phyloP scores from a whole-genome alignment of 2,888 invertebrate species.

The Caradrina clavipalpis region DNA sequence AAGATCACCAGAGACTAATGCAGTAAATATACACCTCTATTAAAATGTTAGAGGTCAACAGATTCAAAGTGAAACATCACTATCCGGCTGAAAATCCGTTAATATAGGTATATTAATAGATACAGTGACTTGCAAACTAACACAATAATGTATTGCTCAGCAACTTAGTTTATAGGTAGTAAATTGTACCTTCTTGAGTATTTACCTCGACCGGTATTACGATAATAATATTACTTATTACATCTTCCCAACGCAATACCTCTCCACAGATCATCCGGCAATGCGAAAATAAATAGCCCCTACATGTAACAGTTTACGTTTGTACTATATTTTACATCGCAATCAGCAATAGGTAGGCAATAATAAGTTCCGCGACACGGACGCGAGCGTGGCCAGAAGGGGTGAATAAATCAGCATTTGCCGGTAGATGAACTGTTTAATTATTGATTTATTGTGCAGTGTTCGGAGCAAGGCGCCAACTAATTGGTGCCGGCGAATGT shows the following conservation, averaged over 20 bases:
- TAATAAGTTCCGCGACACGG: slow-evolving; percentile 73
- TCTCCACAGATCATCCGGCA: slow-evolving; percentile 25
- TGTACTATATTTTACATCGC: slow-evolving; percentile 64
- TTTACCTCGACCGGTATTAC: slow-evolving; percentile 25
- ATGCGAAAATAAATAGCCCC: slow-evolving; percentile 44
- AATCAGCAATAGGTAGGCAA: slow-evolving; percentile 69
- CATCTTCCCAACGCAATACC: slow-evolving; percentile 9
- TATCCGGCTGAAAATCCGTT: background rate
- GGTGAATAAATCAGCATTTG: slow-evolving; percentile 89
- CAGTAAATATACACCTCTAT: slow-evolving; percentile 68
- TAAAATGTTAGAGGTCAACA: slow-evolving; percentile 69
- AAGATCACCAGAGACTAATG: slow-evolving; percentile 57
- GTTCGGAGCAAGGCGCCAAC: slow-evolving; percentile 80
- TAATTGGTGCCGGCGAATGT: slow-evolving; percentile 86
- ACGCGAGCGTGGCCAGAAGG: slow-evolving; percentile 82
- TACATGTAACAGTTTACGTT: slow-evolving; percentile 41
- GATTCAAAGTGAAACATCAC: slow-evolving; percentile 7
- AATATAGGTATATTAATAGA: too few relatives aligned
- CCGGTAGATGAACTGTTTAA: slow-evolving; percentile 89
- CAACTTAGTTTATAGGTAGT: slow-evolving; percentile 17
- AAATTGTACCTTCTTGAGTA: background rate
- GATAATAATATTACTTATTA: slow-evolving; percentile 45
- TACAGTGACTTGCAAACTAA: background rate
- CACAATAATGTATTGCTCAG: slow-evolving; percentile 9
- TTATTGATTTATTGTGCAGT: slow-evolving; percentile 89